phyloP scores from a whole-genome alignment of 2,113 vertebrate genomes.

The Pelvicachromis taeniatus region DNA sequence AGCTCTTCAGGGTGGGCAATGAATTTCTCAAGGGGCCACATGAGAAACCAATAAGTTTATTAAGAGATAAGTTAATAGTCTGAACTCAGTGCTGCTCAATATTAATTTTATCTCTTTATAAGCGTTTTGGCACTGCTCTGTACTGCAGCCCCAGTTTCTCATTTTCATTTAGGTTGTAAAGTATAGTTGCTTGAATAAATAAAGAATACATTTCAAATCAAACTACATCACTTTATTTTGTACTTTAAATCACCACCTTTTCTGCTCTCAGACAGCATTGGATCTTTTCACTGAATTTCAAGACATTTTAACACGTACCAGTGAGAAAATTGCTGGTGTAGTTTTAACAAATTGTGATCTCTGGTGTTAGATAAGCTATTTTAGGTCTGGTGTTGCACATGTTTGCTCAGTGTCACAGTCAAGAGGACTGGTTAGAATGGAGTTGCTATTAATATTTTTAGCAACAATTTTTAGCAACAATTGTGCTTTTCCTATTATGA shows the following conservation, averaged over 20 bases:
- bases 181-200: neutral
- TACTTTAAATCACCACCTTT: neutral
- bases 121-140: neutral
- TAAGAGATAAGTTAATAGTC: neutral
- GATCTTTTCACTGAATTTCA: neutral
- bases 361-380: neutral
- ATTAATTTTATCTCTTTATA: neutral
- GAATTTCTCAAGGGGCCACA: neutral
- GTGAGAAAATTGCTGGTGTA: neutral
- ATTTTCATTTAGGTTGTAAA: neutral
- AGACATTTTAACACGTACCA: neutral
- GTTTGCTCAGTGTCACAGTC: neutral
- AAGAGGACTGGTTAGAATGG: neutral
- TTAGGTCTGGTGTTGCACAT: neutral
- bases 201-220: neutral
- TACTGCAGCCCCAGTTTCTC: neutral
- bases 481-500: neutral
- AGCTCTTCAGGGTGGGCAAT: fast-evolving
- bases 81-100: neutral
- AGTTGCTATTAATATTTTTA: neutral
- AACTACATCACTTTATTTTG: neutral
- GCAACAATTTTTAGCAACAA: neutral
- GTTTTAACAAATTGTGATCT: neutral
- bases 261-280: neutral
- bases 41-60: neutral